A percentile compares a stretch with the other conserved stretches of the same genome.
Evolutionary conservation across 2,888 invertebrate species (phyloP).

Genomic region (Orthonevra nobilis): DNA sequence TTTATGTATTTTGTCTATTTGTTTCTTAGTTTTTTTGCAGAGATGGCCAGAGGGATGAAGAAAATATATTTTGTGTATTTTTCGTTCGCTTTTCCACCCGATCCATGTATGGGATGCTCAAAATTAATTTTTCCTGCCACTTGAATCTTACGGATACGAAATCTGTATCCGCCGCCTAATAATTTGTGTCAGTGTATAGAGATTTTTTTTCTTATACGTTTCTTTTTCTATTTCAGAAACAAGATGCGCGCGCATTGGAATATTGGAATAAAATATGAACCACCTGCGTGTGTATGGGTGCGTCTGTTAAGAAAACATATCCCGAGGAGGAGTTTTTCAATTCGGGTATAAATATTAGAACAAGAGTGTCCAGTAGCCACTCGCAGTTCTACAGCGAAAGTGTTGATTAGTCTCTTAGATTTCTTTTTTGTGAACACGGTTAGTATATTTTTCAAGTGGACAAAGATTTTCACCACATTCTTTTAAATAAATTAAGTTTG

Average conservation of each 20-base stretch:
- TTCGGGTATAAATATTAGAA: slow-evolving; percentile 80
- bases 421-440: slow-evolving; percentile 76
- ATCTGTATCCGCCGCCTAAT: slow-evolving; percentile 64
- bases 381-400: slow-evolving; percentile 81
- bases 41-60: slow-evolving; percentile 52
- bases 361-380: slow-evolving; percentile 79
- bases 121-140: slow-evolving; percentile 68
- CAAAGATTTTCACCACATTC: background rate
- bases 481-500: slow-evolving; percentile 11
- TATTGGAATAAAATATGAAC: slow-evolving; percentile 43
- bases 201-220: slow-evolving; percentile 15
- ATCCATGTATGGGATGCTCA: slow-evolving; percentile 80
- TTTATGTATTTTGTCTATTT: slow-evolving; percentile 51
- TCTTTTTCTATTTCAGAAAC: slow-evolving; percentile 63
- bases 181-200: slow-evolving; percentile 53
- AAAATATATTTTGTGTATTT: slow-evolving; percentile 54
- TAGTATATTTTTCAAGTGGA: slow-evolving; percentile 71
- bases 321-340: slow-evolving; percentile 59
- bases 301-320: slow-evolving; percentile 65
- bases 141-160: slow-evolving; percentile 73
- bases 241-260: slow-evolving; percentile 57
- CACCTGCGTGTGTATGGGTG: slow-evolving; percentile 54
- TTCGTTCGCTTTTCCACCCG: slow-evolving; percentile 75
- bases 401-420: slow-evolving; percentile 79
- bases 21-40: slow-evolving; percentile 50